Evolutionary conservation across 2,888 invertebrate genomes (phyloP).

Genomic region (Eilema caniola): DNA sequence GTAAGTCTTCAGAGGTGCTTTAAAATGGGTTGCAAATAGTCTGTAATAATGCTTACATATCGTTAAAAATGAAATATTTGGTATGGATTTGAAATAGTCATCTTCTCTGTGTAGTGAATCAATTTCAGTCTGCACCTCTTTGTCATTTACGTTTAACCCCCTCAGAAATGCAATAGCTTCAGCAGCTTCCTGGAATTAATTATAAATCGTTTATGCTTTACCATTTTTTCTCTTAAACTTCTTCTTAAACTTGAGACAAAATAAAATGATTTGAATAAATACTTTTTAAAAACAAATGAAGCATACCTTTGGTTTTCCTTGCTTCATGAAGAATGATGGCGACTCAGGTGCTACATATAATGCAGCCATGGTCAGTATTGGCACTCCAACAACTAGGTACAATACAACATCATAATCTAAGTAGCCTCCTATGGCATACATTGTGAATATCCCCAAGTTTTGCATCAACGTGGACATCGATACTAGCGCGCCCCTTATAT

Average conservation of each 20-base stretch:
- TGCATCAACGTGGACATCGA: conserved; percentile 58
- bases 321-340: conserved; percentile 69
- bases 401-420: conserved; percentile 63
- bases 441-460: conserved; percentile 61
- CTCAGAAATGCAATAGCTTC: conserved; percentile 61
- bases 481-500: conserved; percentile 64
- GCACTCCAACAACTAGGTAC: conserved; percentile 57
- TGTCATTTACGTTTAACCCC: conserved; percentile 60
- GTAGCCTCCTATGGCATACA: conserved; percentile 66
- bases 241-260: no score
- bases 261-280: no score
- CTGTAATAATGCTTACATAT: conserved; percentile 61
- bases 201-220: not conserved
- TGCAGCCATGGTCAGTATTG: conserved; percentile 54
- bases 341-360: conserved; percentile 71
- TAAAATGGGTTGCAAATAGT: not conserved
- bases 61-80: conserved; percentile 59
- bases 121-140: conserved; percentile 61
- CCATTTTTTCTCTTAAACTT: not conserved
- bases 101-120: conserved; percentile 62
- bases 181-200: conserved; percentile 63
- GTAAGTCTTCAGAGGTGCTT: not conserved
- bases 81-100: conserved; percentile 63
- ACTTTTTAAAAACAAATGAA: no score
- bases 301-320: conserved; percentile 61